These are phyloP conservation scores for Lamellibrachia luymesi DNA, from an alignment of 1,140 invertebrate genomes.

Conservation along the genomic window DNA sequence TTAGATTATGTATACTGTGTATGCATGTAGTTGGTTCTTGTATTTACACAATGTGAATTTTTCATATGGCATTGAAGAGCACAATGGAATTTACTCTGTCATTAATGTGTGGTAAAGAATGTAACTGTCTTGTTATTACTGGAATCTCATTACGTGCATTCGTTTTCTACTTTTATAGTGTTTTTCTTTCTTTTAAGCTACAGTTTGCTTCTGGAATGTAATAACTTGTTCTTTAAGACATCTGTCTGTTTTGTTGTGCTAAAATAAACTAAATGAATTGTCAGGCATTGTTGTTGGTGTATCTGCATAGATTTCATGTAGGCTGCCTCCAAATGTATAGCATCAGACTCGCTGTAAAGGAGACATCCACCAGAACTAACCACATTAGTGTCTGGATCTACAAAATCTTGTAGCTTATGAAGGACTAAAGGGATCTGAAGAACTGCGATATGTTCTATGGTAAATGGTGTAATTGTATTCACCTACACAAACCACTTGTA, in stretches of 20 bases:
- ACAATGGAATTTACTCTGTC: neutral
- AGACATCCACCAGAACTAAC: too few species aligned
- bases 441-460: too few species aligned
- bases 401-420: too few species aligned
- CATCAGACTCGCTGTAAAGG: too few species aligned
- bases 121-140: neutral
- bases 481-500: too few species aligned
- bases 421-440: too few species aligned
- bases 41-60: neutral
- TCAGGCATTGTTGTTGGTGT: neutral
- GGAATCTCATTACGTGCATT: neutral
- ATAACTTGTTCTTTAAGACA: neutral
- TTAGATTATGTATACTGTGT: neutral
- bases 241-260: neutral
- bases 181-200: neutral
- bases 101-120: neutral
- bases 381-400: too few species aligned
- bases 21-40: neutral
- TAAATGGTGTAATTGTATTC: too few species aligned
- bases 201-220: neutral
- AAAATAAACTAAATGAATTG: neutral
- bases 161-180: constrained; percentile 1
- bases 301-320: too few species aligned
- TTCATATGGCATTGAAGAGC: neutral
- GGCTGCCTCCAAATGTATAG: too few species aligned